phyloP scores from a whole-genome alignment of 1,140 invertebrate genomes.

The Zaprionus inermis region DNA sequence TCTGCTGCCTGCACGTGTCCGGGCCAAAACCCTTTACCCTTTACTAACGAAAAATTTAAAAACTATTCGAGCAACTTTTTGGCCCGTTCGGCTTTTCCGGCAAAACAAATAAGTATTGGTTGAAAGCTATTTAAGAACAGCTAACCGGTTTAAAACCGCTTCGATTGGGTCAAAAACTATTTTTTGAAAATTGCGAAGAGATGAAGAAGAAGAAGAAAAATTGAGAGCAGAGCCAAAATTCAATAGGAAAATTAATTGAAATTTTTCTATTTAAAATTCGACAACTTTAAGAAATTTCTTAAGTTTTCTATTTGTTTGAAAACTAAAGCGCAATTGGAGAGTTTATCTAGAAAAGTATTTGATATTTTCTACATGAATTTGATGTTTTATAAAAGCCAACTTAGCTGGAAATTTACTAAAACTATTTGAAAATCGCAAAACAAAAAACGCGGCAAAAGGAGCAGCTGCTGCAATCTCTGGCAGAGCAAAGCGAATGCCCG shows the following conservation, averaged over 20 bases:
- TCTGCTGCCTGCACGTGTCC: not conserved
- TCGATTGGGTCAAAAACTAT: not conserved
- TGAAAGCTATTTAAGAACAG: not conserved
- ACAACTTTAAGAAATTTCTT: too few species aligned
- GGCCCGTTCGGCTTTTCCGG: not conserved
- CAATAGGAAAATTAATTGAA: too few species aligned
- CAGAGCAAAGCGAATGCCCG: not conserved
- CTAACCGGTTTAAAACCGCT: conserved; percentile 6
- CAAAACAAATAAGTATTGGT: not conserved
- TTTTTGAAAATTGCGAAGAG: not conserved
- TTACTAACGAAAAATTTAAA: not conserved
- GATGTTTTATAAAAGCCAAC: too few species aligned
- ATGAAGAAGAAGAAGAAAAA: too few species aligned
- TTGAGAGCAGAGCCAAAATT: too few species aligned
- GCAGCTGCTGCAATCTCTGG: not conserved
- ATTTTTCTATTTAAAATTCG: too few species aligned
- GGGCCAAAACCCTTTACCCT: too few species aligned
- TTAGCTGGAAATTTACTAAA: not conserved
- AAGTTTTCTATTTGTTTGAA: too few species aligned
- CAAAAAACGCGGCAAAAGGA: not conserved
- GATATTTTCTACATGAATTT: too few species aligned
- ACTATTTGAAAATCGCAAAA: not conserved
- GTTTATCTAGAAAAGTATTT: too few species aligned
- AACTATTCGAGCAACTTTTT: not conserved
- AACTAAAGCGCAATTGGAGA: too few species aligned